Evolutionary conservation across 2,797 vertebrate species (phyloP), one percentile per base, ranked within the genome.

Genomic region (Okamejei kenojei): DNA sequence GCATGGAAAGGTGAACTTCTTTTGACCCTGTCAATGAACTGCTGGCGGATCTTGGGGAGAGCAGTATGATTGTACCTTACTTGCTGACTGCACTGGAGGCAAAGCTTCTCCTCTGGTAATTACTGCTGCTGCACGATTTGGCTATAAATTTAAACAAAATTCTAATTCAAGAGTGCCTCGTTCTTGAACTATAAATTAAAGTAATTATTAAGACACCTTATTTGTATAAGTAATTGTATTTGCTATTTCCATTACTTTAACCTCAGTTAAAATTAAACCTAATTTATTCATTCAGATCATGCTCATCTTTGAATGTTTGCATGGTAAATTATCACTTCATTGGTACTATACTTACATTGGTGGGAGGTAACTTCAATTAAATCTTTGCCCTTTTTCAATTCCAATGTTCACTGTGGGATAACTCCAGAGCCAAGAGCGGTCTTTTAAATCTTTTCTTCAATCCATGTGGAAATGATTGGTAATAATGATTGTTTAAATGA

Each of bases 101-200:
- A 58, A 17, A 81, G 38, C 2, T 10, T 29, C 26, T 13, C 58
- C 63, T 86, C 58, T 63, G 58, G 58, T 86, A 32, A 86, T 86
- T 86, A 65, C 13, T 86, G 82, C 82, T 86, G 19, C 29, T 17
- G 1, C n/a, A n/a, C 32, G 61, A 68, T 32, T 68, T 88, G 32
- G n/a, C 63, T 32, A 63, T 68, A 88, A 63, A 32, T 7, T 65
- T 88, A 65, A 88, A 88, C 29, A 65, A 63, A 88, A 88, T 88
- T 68, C 32, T 68, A 88, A 88, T 88, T 88, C 15, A 88, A 63
- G 61, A 88, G 61, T n/a, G 19, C 17, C 13, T 32, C 8, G 17
- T 88, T n/a, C 15, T 35, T 88, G 84, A 88, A 88, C 84, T 63
- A 68, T 68, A 68, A 63, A 86, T 86, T 86, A 86, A 32, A 17